These are phyloP conservation scores for Lucifuga dentata DNA, from an alignment of 2,113 vertebrate genomes.

Conservation along the genomic window DNA sequence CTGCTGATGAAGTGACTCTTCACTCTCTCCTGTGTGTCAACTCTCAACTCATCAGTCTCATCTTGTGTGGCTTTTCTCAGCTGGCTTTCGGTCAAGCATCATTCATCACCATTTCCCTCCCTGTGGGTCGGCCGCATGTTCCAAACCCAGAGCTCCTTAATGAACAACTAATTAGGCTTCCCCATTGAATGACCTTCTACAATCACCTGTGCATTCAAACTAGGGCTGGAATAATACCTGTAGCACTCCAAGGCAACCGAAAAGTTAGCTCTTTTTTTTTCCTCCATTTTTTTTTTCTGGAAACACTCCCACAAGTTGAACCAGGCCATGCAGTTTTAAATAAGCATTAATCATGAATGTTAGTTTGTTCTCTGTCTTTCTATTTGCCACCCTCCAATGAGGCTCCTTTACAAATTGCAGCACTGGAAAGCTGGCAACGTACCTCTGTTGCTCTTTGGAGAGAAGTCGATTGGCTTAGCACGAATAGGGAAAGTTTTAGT, in stretches of 20 bases:
- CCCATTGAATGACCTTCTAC: not conserved
- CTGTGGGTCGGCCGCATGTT: not conserved
- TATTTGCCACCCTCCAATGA: slow-evolving; percentile 46
- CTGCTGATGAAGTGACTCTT: too few species aligned
- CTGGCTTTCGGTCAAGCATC: not conserved
- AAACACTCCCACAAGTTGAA: slow-evolving; percentile 38
- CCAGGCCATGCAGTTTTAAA: slow-evolving; percentile 53
- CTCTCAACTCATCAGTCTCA: too few species aligned
- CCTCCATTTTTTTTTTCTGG: slow-evolving; percentile 9
- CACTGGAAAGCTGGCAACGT: slow-evolving; percentile 41
- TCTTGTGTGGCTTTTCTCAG: not conserved
- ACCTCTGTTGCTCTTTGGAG: slow-evolving; percentile 17
- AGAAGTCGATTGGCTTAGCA: slow-evolving; percentile 31
- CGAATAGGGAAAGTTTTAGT: slow-evolving; percentile 23
- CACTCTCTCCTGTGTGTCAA: not conserved
- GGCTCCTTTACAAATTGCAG: slow-evolving; percentile 56
- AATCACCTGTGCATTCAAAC: too few species aligned
- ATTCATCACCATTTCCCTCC: not conserved
- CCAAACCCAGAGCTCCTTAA: not conserved
- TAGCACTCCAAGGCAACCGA: not conserved
- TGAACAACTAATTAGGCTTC: not conserved
- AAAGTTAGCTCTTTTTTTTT: slow-evolving; percentile 23
- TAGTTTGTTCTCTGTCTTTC: slow-evolving; percentile 59
- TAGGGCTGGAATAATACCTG: too few species aligned
- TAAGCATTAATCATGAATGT: slow-evolving; percentile 65